phyloP scores from a whole-genome alignment of 2,797 vertebrate species.

The Gambelia wislizenii region DNA sequence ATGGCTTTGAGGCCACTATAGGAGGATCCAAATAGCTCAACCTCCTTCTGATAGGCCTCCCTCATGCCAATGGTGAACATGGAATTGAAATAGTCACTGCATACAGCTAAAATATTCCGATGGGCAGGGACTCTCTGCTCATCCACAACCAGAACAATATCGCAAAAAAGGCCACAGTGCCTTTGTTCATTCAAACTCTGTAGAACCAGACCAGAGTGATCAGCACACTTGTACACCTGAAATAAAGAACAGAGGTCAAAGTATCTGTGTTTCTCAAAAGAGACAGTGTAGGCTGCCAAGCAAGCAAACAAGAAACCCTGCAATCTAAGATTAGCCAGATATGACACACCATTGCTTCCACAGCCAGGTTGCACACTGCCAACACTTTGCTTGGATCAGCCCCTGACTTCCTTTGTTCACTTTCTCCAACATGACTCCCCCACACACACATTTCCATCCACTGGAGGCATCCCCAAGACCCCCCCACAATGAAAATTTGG shows the following conservation, averaged over 20 bases:
- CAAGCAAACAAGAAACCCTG: neutral
- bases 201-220: constrained; percentile 84
- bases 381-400: too few species aligned
- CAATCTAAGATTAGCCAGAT: neutral
- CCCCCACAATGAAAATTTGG: too few species aligned
- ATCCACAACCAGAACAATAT: constrained; percentile 89
- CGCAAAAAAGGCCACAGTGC: constrained; percentile 87
- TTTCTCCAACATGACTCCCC: too few species aligned
- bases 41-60: constrained; percentile 91
- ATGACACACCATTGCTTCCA: too few species aligned
- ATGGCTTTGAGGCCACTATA: constrained; percentile 89
- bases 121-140: constrained; percentile 87
- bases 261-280: neutral
- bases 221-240: constrained; percentile 88
- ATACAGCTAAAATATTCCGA: constrained; percentile 90
- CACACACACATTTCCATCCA: too few species aligned
- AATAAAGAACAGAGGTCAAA: neutral
- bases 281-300: neutral
- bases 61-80: constrained; percentile 98
- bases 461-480: too few species aligned
- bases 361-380: too few species aligned
- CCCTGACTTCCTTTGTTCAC: too few species aligned
- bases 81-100: constrained; percentile 94
- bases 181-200: constrained; percentile 91
- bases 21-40: constrained; percentile 91